phyloP scores from a whole-genome alignment of 2,113 vertebrate species.

The Sylvietta virens region DNA sequence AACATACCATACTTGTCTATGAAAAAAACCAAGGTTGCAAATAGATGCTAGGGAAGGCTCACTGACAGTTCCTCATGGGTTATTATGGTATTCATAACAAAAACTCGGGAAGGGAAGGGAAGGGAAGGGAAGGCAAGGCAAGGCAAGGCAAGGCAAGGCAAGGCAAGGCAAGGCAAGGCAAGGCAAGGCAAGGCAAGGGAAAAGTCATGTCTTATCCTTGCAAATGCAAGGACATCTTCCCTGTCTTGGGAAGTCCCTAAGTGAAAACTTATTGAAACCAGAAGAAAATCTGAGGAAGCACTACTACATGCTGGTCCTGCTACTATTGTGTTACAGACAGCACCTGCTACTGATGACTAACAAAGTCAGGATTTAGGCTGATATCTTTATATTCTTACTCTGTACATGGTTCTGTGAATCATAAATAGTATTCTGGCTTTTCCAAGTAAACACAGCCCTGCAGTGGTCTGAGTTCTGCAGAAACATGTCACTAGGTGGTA shows the following conservation, averaged over 20 bases:
- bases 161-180: not conserved
- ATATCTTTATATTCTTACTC: not conserved
- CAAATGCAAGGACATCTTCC: not conserved
- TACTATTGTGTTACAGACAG: not conserved
- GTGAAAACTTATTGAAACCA: not conserved
- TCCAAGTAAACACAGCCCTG: not conserved
- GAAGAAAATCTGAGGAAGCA: not conserved
- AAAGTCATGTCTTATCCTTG: not conserved
- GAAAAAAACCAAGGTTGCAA: not conserved
- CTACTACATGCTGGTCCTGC: not conserved
- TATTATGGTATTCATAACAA: not conserved
- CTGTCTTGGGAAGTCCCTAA: not conserved
- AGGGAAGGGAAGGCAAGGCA: not conserved
- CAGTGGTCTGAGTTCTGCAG: not conserved
- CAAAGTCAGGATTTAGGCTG: not conserved
- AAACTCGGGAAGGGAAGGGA: not conserved
- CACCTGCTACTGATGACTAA: not conserved
- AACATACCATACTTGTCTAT: not conserved
- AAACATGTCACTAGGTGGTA: not conserved
- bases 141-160: not conserved
- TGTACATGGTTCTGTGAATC: not conserved
- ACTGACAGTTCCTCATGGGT: not conserved
- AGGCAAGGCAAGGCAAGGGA: not conserved
- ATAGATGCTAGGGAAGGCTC: not conserved
- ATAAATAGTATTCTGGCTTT: not conserved